phyloP scores from a whole-genome alignment of 2,888 invertebrate species.

The Argynnis bischoffii region DNA sequence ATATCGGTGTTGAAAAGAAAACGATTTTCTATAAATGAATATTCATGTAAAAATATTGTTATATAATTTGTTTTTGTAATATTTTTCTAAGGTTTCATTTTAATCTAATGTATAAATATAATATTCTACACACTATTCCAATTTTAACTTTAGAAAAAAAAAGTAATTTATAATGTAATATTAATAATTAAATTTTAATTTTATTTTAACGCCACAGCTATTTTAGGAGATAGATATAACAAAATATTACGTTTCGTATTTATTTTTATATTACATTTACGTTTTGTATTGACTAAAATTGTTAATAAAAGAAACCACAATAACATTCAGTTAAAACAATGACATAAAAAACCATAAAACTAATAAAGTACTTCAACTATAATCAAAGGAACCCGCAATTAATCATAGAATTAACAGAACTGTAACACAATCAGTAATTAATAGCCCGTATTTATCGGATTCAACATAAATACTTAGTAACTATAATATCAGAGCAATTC shows the following conservation, averaged over 20 bases:
- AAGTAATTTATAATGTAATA: no score
- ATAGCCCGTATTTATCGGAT: slow-evolving; percentile 74
- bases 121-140: no score
- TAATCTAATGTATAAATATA: no score
- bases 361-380: slow-evolving; percentile 10
- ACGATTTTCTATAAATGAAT: background rate
- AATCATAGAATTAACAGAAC: slow-evolving; percentile 77
- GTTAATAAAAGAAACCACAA: slow-evolving; percentile 50
- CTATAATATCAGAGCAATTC: slow-evolving; percentile 71
- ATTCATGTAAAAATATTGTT: background rate
- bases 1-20: background rate
- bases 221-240: no score
- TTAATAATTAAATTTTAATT: no score
- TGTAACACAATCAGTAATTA: slow-evolving; percentile 78
- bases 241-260: no score
- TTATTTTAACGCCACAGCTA: no score
- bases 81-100: no score
- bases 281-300: no score
- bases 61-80: no score
- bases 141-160: no score
- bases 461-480: slow-evolving; percentile 69
- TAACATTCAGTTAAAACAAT: slow-evolving; percentile 41
- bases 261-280: no score
- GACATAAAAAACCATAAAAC: slow-evolving; percentile 12
- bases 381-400: slow-evolving; percentile 45